phyloP scores from a whole-genome alignment of 2,113 vertebrate species.

The Hydropotes inermis region DNA sequence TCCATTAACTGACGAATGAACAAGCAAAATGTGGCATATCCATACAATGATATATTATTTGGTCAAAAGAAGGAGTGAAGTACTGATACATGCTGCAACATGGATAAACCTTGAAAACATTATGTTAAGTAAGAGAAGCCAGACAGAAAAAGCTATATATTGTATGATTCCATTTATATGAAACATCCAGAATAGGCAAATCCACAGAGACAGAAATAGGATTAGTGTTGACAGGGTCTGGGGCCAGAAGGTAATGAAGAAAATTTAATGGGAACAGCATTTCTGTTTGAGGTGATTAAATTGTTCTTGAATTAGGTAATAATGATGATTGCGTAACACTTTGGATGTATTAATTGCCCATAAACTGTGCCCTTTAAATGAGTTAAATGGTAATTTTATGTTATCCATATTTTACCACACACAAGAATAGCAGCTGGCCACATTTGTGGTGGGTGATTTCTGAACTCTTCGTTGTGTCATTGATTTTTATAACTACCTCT shows the following conservation, averaged over 20 bases:
- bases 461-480: neutral
- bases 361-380: neutral
- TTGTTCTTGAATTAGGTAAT: neutral
- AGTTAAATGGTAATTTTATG: neutral
- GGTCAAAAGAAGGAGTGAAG: neutral
- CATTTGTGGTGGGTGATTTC: neutral
- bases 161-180: neutral
- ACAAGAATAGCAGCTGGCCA: neutral
- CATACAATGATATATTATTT: neutral
- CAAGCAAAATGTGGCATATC: neutral
- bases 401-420: neutral
- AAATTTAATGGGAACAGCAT: neutral
- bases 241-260: neutral
- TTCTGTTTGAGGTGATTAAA: neutral
- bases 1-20: neutral
- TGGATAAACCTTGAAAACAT: neutral
- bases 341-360: neutral
- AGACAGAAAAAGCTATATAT: neutral
- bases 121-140: neutral
- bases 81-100: neutral
- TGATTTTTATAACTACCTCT: neutral
- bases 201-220: neutral
- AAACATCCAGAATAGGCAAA: neutral
- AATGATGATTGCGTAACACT: neutral
- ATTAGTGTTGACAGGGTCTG: neutral